Evolutionary conservation across 2,797 vertebrate genomes (phyloP), one percentile per base, ranked within the genome.

Genomic region (Lepilemur ruficaudatus): DNA sequence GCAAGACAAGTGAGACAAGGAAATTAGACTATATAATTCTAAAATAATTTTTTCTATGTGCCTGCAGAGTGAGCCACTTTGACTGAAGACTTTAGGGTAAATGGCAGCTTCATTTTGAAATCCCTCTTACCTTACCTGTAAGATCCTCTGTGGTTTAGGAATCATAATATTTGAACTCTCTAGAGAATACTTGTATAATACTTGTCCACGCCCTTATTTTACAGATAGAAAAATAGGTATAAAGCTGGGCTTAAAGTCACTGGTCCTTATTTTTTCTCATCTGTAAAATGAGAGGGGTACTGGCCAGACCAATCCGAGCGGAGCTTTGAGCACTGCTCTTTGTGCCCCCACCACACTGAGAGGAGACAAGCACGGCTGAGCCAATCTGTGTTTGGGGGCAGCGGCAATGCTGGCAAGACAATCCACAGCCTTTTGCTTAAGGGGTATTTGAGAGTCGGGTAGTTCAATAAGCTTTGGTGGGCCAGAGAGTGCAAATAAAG

Each of bases 401-500:
- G 17, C 28, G 52, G 59, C 20, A 8, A 23, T 1, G 1, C 25
- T 46, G 32, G 23, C 12, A 46, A 73, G 63, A 67, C 1, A 35
- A 63, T 20, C 25, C 67, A 59, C 7, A 82, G 35, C 7, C n/a
- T 75, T 50, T 70, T 50, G 30, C 69, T 57, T 46, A 46, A 65
- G 22, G n/a, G 10, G 41, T 25, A 52, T 78, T 28, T 65, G 28
- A 84, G 25, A 69, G 38, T 43, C 2, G 13, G 28, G 2, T 55
- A 38, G 82, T 82, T 88, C 48, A 57, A 61, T 14, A 48, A 38
- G 48, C n/a, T 90, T 80, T 61, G 63, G 75, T 93, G 65, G 67
- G 61, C 41, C 82, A 79, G 70, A 67, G 20, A 78, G n/a, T 85
- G 88, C 84, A 87, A 94, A 75, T 67, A 76, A 61, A 10, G 5